A percentile compares a stretch with the other conserved stretches of the same genome.
These are phyloP conservation scores for Cynopterus brachyotis DNA, from an alignment of 2,113 vertebrate species.

Conservation along the genomic window DNA sequence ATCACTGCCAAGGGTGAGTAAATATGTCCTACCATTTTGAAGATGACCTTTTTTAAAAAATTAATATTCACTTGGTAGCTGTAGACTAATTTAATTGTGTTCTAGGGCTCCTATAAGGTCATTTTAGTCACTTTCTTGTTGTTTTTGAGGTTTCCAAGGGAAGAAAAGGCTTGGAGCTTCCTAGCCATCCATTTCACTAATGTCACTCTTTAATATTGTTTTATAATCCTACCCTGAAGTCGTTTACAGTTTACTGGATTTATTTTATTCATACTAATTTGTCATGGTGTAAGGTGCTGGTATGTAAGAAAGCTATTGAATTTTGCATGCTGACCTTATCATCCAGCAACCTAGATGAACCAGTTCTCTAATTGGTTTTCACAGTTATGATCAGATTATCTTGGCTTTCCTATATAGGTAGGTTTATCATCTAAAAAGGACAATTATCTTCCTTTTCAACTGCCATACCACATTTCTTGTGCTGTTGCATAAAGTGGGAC, in stretches of 20 bases:
- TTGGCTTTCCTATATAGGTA: not conserved
- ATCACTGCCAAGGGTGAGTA: not conserved
- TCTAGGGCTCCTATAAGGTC: not conserved
- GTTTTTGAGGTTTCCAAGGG: not conserved
- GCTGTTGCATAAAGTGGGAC: not conserved
- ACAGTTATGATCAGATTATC: not conserved
- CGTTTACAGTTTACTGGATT: not conserved
- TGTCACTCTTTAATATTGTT: not conserved
- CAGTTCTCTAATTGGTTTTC: not conserved
- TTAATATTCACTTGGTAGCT: not conserved
- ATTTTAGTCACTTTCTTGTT: not conserved
- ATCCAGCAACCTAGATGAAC: not conserved
- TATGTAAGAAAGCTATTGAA: not conserved
- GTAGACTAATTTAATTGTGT: not conserved
- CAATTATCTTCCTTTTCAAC: not conserved
- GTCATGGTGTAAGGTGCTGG: not conserved
- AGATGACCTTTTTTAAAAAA: not conserved
- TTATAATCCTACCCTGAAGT: not conserved
- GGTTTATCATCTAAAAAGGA: not conserved
- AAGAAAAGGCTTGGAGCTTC: not conserved
- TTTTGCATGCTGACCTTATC: not conserved
- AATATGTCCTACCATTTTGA: not conserved
- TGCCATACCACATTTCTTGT: not conserved
- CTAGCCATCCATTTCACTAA: not conserved
- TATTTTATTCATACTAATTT: not conserved